A percentile compares a stretch with the other conserved stretches of the same genome.
These are phyloP conservation scores for Chouioia cunea DNA, from an alignment of 2,888 invertebrate species.

Conservation along the genomic window DNA sequence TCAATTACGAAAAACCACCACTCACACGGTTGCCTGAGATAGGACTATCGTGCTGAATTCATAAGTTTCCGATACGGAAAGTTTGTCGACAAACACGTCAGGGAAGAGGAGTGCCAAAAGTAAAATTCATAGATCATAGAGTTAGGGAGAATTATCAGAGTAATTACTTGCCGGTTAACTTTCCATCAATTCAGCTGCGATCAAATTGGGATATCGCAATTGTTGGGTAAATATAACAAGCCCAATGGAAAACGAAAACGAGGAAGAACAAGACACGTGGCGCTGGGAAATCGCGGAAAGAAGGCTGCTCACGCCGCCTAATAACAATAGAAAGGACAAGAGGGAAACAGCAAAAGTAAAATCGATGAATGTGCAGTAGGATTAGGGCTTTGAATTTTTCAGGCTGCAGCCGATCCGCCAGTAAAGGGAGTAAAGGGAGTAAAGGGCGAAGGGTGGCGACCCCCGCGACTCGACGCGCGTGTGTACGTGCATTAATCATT, in stretches of 20 bases:
- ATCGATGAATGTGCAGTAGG: conserved; percentile 25
- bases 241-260: background rate
- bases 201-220: background rate
- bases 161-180: too few relatives aligned
- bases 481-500: conserved; percentile 19
- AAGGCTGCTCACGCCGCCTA: too few relatives aligned
- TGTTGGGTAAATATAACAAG: background rate
- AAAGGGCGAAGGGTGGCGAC: too few relatives aligned
- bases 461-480: background rate
- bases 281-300: background rate
- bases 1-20: too few relatives aligned
- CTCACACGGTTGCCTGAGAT: too few relatives aligned
- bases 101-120: background rate
- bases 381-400: conserved; percentile 30
- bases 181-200: too few relatives aligned
- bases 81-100: background rate
- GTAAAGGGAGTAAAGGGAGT: too few relatives aligned
- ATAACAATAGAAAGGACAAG: conserved; percentile 4
- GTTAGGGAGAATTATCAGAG: too few relatives aligned
- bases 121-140: background rate
- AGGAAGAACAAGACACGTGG: background rate
- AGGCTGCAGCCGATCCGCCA: conserved; percentile 13
- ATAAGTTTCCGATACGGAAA: too few relatives aligned
- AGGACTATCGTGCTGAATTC: too few relatives aligned
- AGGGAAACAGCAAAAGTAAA: conserved; percentile 2